Base-by-base conservation (phyloP, 2,797 vertebrate species). In the Tinamus major region DNA sequence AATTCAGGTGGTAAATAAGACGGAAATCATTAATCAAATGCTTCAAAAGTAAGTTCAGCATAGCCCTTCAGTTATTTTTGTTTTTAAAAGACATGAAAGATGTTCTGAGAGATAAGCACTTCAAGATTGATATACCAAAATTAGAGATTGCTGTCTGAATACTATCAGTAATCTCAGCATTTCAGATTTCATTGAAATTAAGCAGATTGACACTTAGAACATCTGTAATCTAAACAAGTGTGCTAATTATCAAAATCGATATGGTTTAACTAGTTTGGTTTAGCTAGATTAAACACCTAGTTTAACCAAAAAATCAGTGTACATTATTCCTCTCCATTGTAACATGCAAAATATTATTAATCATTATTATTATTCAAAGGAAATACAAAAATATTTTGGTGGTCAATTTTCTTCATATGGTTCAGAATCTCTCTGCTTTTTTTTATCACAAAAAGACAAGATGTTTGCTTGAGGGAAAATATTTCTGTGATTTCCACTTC, bases 161-260 rank as follows among this genome's bases (percentile, higher is more conserved):
- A 4, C 4, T 65, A 12, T n/a, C 39, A 13, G 49, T 39, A 58
- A 77, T 26, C 24, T 56, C 35, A 61, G 6, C 11, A 17, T 51
- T 81, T 75, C 29, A 56, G 17, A 31, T 71, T 29, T 46, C 33
- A 71, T 46, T 6, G 68, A 8, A 29, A 59, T 42, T 13, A 79
- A 59, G 0, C 12, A 79, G 35, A 67, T 10, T 71, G 11, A 48
- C 2, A 53, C 41, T 23, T 62, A 79, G 16, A 21, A 1, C 42
- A 44, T 0, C 0, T 8, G 2, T 13, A 29, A 31, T 26, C 5
- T 61, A 26, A 56, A 58, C 0, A 1, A 58, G 14, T 29, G 29
- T 7, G 2, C 1, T 21, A 59, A 82, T 69, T 41, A 53, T 15
- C 10, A 87, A 62, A 72, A 87, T 53, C 61, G 1, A 8, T 29